Base-by-base conservation (phyloP, 1,140 invertebrate genomes). In the Capitella teleta region DNA sequence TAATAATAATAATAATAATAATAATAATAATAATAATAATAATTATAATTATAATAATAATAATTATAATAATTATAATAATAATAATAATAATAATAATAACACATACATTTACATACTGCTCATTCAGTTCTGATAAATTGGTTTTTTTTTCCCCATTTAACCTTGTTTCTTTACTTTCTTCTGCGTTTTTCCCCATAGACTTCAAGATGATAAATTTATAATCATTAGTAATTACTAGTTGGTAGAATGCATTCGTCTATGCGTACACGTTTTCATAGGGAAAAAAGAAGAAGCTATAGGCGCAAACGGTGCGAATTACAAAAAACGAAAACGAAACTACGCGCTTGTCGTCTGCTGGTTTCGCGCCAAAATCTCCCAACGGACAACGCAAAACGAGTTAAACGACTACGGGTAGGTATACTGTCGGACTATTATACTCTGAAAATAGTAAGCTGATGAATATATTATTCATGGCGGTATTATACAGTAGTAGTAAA, bases 1-100 rank as follows among this genome's bases (percentile, higher is more conserved):
- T 28, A 1, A 28, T 46, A 30, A 46, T 30, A 14, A 18, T 46
- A 28, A 28, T 28, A 46, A 1, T 1, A 46, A 28, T 28, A 46
- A 21, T 46, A 28, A 28, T 46, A 28, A 46, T 30, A 14, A 28
- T 1, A 28, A 28, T 46, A 30, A 28, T 46, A 28, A 18, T 46
- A 28, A 28, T 28, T 30, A 28, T 21, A 30, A 28, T 28, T 1
- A 12, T 46, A 14, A 28, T 46, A 14, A 28, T 46, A 14, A 28
- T 1, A 28, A 28, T 46, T 18, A 46, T 46, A 28, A 28, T 46
- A 30, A 28, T 46, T n/a, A 28, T 1, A 28, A 28, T 46, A 18
- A 18, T 46, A 30, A 28, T 46, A 28, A 28, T 1, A 28, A 46
- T 28, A 28, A 30, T 23, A 28, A 30, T 46, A 28, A 28, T 42